Evolutionary conservation across 2,888 invertebrate species (phyloP).

Genomic region (Myathropa florea): DNA sequence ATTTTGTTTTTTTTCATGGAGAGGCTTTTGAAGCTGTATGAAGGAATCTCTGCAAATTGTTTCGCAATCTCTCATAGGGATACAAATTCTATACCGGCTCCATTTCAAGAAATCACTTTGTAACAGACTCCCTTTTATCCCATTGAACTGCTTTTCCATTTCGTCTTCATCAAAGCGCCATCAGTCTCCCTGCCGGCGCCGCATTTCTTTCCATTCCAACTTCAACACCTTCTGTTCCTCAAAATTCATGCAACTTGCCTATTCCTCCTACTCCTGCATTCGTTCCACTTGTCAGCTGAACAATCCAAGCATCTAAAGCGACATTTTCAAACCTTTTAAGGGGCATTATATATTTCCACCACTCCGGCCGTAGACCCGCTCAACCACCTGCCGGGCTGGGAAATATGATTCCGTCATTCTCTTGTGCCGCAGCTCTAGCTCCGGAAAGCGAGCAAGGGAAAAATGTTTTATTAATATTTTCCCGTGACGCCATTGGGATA

Average conservation of each 20-base stretch:
- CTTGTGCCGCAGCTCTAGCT: neutral
- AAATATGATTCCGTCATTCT: neutral
- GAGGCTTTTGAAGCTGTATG: too few species aligned
- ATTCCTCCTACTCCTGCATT: neutral
- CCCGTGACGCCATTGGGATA: conserved; percentile 40
- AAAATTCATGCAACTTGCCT: neutral
- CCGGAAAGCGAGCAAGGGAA: neutral
- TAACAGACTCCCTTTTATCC: neutral
- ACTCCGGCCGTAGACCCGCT: too few species aligned
- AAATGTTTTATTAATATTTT: conserved; percentile 68
- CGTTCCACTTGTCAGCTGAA: conserved; percentile 19
- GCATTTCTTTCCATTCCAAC: neutral
- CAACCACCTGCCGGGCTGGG: neutral
- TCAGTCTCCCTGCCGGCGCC: neutral
- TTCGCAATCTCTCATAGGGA: neutral
- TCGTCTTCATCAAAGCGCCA: neutral
- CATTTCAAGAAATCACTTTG: too few species aligned
- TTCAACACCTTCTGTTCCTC: conserved; percentile 10
- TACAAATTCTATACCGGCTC: neutral
- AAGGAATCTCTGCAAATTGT: neutral
- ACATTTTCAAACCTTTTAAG: conserved; percentile 45
- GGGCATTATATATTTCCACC: neutral
- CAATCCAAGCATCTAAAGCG: conserved; percentile 9
- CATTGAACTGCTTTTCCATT: neutral
- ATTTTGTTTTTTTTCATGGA: too few species aligned